A percentile compares a stretch with the other conserved stretches of the same genome.
Evolutionary conservation across 2,888 invertebrate species (phyloP).

Genomic region (Rotaria socialis): DNA sequence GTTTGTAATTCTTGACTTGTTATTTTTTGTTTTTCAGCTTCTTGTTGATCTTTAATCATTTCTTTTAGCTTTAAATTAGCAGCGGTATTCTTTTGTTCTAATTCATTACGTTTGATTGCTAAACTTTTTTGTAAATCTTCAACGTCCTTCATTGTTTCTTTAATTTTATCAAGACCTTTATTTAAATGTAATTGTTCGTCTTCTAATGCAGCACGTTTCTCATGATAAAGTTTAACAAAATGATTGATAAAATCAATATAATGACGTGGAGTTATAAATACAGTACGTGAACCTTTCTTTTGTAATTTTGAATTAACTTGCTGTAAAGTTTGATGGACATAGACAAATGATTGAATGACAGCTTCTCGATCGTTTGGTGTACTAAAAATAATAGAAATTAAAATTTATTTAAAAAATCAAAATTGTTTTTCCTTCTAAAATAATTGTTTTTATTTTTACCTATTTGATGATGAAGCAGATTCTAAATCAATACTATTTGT

Average conservation of each 20-base stretch:
- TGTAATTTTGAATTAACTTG: conserved; percentile 83
- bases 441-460: background rate
- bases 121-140: conserved; percentile 98
- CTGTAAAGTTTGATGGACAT: conserved; percentile 93
- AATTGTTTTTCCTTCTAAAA: too few species aligned
- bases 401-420: too few species aligned
- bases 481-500: conserved; percentile 85
- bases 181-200: conserved; percentile 97
- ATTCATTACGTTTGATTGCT: conserved; percentile 77
- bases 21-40: conserved; percentile 96
- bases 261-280: conserved; percentile 95
- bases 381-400: background rate
- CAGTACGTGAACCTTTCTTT: conserved; percentile 86
- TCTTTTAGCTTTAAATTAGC: conserved; percentile 97
- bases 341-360: conserved; percentile 96
- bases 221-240: conserved; percentile 82
- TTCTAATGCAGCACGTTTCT: conserved; percentile 93
- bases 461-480: conserved; percentile 68
- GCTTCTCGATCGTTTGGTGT: conserved; percentile 77
- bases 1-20: conserved; percentile 94
- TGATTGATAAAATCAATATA: conserved; percentile 98
- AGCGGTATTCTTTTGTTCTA: conserved; percentile 92
- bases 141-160: conserved; percentile 97
- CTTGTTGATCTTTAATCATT: conserved; percentile 98
- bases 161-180: conserved; percentile 95